Evolutionary conservation across 2,797 vertebrate genomes (phyloP).

Genomic region (Epinephelus awoara): DNA sequence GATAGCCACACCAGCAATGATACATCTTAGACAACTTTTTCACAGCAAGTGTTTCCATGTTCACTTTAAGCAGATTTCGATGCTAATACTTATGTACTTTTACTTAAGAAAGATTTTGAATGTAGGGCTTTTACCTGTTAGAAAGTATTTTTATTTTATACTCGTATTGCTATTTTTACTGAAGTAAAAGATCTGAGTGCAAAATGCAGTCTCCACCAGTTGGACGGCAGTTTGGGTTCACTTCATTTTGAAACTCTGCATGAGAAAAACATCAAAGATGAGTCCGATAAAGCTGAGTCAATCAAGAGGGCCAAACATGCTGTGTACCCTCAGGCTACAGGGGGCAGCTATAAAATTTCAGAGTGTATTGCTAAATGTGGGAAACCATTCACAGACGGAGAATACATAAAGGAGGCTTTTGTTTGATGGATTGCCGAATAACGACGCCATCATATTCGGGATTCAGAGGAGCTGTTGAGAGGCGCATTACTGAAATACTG

Average conservation of each 20-base stretch:
- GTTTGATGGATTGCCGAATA: background rate
- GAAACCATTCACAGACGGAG: slow-evolving; percentile 1
- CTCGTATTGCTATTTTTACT: too few species aligned
- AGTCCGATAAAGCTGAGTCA: background rate
- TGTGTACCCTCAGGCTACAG: slow-evolving; percentile 7
- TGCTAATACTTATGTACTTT: too few species aligned
- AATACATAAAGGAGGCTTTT: background rate
- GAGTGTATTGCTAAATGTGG: background rate
- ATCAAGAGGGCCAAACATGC: slow-evolving; percentile 6
- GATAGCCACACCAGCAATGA: too few species aligned
- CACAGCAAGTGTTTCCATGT: too few species aligned
- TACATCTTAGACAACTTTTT: too few species aligned
- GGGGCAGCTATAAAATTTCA: background rate
- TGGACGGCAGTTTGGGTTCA: too few species aligned
- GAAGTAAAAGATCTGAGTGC: too few species aligned
- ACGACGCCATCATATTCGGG: background rate
- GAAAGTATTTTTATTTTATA: too few species aligned
- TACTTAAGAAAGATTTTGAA: too few species aligned
- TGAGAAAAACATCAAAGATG: background rate
- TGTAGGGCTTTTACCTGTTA: too few species aligned
- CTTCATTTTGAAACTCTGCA: slow-evolving; percentile 3
- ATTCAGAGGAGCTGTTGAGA: background rate
- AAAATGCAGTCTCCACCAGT: too few species aligned
- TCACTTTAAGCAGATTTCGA: too few species aligned
- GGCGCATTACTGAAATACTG: background rate